Percentiles rank a stretch among this genome's conserved stretches.
Evolutionary conservation across 2,113 vertebrate genomes (phyloP).

Genomic region (Ardeotis arabs): DNA sequence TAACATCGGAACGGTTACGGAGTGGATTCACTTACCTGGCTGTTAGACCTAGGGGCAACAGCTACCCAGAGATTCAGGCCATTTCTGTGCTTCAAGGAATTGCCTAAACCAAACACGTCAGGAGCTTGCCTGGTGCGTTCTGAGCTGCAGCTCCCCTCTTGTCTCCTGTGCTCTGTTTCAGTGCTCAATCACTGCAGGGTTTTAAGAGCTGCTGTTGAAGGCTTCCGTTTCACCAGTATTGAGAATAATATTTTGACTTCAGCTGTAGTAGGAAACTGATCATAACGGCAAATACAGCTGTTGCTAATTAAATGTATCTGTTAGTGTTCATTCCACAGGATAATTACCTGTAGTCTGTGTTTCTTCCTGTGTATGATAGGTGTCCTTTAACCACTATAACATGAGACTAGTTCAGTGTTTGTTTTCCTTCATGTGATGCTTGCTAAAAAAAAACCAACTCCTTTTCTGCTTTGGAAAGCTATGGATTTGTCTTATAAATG

Average conservation of each 20-base stretch:
- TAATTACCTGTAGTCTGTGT: not conserved
- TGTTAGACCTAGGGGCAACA: not conserved
- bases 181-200: not conserved
- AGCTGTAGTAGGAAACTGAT: not conserved
- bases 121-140: not conserved
- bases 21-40: not conserved
- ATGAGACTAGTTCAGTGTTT: not conserved
- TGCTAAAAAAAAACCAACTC: not conserved
- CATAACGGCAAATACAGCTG: constrained; percentile 7
- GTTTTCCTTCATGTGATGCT: not conserved
- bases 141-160: not conserved
- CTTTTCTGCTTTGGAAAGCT: not conserved
- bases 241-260: not conserved
- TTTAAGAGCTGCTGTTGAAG: not conserved
- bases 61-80: not conserved
- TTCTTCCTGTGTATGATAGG: not conserved
- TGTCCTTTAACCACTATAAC: not conserved
- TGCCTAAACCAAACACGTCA: not conserved
- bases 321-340: not conserved
- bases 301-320: not conserved
- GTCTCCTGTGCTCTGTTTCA: not conserved
- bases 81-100: not conserved
- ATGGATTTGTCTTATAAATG: not conserved
- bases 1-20: accelerated
- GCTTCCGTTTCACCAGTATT: not conserved